Conservation (phyloP, 2,888 invertebrate species). For the Torymus texanus region DNA sequence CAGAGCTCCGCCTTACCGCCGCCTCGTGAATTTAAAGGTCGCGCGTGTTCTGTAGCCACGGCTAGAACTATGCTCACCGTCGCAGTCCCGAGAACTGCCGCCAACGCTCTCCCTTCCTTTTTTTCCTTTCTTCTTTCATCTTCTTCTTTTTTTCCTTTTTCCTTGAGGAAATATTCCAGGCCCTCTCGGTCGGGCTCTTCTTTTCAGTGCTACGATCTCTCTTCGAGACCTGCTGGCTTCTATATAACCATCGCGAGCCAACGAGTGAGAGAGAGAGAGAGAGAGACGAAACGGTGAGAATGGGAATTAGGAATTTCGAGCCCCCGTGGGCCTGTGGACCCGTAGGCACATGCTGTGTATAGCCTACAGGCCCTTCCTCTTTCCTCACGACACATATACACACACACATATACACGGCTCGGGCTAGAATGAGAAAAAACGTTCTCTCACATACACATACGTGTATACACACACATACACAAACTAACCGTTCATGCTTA, state of each 20-base stretch:
- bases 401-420: not conserved
- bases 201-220: constrained; percentile 12
- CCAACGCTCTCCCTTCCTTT: constrained; percentile 11
- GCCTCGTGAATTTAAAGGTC: constrained; percentile 64
- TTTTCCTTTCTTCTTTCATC: constrained; percentile 1
- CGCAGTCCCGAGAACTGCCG: not conserved
- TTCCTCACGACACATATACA: not conserved
- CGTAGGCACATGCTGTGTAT: constrained; percentile 47
- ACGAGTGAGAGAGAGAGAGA: constrained; percentile 53
- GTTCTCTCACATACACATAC: constrained; percentile 21
- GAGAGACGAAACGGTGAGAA: constrained; percentile 60
- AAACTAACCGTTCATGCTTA: too few relatives aligned
- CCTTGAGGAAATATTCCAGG: constrained; percentile 47
- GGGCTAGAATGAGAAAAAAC: constrained; percentile 17
- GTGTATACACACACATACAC: too few relatives aligned
- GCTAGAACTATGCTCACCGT: not conserved
- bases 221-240: not conserved
- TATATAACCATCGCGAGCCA: constrained; percentile 33
- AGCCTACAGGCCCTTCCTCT: constrained; percentile 18
- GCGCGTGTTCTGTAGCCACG: constrained; percentile 22
- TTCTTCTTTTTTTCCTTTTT: constrained; percentile 7
- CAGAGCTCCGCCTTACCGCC: constrained; percentile 53
- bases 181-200: constrained; percentile 18
- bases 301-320: constrained; percentile 69
- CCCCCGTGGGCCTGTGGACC: constrained; percentile 54